Base-by-base conservation (phyloP, 2,888 invertebrate species). In the Trypoxylon attenuatum region DNA sequence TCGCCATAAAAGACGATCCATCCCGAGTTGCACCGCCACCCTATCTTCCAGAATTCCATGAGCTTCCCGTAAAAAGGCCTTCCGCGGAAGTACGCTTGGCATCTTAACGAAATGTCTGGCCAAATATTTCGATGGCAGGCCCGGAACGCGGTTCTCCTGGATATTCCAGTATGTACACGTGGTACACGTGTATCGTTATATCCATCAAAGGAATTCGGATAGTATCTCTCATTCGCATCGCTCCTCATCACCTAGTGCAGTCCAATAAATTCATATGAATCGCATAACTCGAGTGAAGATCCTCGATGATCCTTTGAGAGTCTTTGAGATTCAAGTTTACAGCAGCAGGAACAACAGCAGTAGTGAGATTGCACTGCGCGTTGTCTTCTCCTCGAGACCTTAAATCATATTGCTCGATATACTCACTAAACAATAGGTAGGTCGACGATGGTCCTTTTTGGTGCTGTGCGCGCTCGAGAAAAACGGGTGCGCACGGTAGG, bases 351-450 rank as follows among this genome's bases (percentile, higher is more conserved):
- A n/a, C n/a, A n/a, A n/a, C n/a, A n/a, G n/a, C n/a, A n/a, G n/a
- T n/a, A n/a, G n/a, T n/a, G 47, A 53, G 25, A 51, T 22, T 39
- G 56, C 46, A 45, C 46, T 45, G n/a, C 27, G 52, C 50, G 42
- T 53, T n/a, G 49, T 50, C 15, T 23, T 41, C 46, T 51, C 41
- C 6, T 43, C 43, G 4, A 8, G 57, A 62, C 65, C 66, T 64
- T 77, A 77, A 77, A 77, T 77, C 77, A 77, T 77, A 77, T 77
- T 73, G 75, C 47, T 73, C 77, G 77, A 77, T 77, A 77, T 73
- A 71, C 67, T 59, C 62, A 57, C 72, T 71, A 76, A 77, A 77
- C 77, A 76, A 77, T 77, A 74, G 76, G 66, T 46, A 64, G 64
- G 58, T 41, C 52, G 64, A 57, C 67, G 63, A 71, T 62, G 41